Conservation (phyloP, 2,888 invertebrate species). For the Caenorhabditis auriculariae region DNA sequence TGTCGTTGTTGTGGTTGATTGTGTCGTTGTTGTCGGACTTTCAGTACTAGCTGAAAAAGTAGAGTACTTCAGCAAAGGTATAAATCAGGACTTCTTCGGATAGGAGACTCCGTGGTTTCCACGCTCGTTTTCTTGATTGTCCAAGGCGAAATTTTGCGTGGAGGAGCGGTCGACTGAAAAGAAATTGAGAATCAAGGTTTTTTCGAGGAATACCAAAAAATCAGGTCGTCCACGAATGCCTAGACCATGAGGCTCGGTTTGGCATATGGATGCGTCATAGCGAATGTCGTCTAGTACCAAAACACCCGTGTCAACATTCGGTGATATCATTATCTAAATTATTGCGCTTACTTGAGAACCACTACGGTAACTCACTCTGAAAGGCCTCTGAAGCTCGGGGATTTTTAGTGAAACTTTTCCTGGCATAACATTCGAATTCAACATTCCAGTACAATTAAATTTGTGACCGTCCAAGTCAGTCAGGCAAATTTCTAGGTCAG, state of each 20-base stretch:
- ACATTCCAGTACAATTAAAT: conserved; percentile 60
- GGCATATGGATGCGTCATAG: conserved; percentile 53
- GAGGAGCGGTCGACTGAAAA: conserved; percentile 17
- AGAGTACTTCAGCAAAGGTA: not conserved
- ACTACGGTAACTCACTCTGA: conserved; percentile 36
- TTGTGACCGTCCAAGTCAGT: conserved; percentile 40
- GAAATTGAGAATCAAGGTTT: not conserved
- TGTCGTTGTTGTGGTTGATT: conserved; percentile 1
- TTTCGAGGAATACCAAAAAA: conserved; percentile 19
- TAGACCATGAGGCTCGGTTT: not conserved
- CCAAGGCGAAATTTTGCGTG: conserved; percentile 25
- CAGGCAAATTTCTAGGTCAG: conserved; percentile 59
- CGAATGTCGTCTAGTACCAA: conserved; percentile 56
- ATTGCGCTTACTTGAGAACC: not conserved
- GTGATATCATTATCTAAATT: conserved; percentile 54
- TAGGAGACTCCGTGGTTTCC: not conserved
- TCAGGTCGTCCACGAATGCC: conserved; percentile 22
- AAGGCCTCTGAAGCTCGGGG: conserved; percentile 53
- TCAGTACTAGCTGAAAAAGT: conserved; percentile 1
- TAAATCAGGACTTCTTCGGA: not conserved
- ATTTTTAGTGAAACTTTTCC: conserved; percentile 60
- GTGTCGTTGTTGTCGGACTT: not conserved
- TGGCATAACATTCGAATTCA: conserved; percentile 56
- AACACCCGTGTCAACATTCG: conserved; percentile 49
- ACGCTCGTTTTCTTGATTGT: conserved; percentile 8